phyloP scores from a whole-genome alignment of 2,113 vertebrate genomes.

The Coturnix japonica region DNA sequence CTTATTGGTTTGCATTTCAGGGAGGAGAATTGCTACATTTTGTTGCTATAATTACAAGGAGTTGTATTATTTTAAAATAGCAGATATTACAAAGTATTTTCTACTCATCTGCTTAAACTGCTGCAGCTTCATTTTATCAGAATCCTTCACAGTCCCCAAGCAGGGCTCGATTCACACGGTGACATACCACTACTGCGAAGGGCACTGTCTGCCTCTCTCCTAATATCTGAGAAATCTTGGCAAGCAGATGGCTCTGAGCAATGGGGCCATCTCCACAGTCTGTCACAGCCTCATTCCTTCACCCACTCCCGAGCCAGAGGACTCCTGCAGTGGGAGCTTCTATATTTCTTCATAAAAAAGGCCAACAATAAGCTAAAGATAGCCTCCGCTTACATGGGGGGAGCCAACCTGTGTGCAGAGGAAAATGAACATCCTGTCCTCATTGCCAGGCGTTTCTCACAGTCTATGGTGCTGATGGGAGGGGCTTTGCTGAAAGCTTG shows the following conservation, averaged over 20 bases:
- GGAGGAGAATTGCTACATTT: not conserved
- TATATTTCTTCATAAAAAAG: constrained; percentile 57
- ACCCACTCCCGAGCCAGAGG: constrained; percentile 43
- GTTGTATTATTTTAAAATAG: not conserved
- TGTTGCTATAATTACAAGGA: not conserved
- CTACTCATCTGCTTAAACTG: not conserved
- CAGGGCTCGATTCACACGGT: not conserved
- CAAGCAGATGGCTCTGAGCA: constrained; percentile 44
- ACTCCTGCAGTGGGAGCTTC: constrained; percentile 48
- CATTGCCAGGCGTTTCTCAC: constrained; percentile 26
- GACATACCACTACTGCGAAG: not conserved
- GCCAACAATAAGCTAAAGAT: constrained; percentile 40
- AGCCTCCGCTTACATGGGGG: constrained; percentile 17
- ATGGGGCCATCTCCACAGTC: constrained; percentile 19
- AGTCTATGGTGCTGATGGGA: not conserved
- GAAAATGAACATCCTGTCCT: constrained; percentile 58
- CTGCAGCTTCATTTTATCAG: not conserved
- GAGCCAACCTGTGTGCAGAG: constrained; percentile 8
- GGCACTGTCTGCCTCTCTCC: constrained; percentile 1
- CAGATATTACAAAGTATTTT: not conserved
- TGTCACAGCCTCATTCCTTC: constrained; percentile 47
- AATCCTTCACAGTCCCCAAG: not conserved
- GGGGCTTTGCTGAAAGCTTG: not conserved
- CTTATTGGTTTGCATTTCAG: not conserved
- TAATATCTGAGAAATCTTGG: constrained; percentile 42